These are phyloP conservation scores for Hucho hucho DNA, from an alignment of 2,113 vertebrate genomes.

Conservation along the genomic window DNA sequence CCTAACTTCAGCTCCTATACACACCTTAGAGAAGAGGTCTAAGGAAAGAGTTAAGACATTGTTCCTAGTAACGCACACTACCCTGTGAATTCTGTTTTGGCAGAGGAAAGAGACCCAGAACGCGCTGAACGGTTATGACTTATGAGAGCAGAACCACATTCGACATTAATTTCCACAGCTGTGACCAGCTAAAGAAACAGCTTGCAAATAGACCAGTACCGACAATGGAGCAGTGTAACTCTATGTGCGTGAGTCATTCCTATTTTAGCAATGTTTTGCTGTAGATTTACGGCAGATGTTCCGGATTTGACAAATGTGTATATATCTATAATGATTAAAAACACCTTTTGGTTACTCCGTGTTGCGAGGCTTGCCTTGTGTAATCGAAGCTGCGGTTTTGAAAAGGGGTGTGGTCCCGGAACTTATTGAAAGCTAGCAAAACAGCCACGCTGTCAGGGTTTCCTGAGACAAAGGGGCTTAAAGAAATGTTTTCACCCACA, in stretches of 20 bases:
- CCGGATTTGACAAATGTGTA: slow-evolving; percentile 64
- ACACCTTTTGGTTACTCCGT: slow-evolving; percentile 67
- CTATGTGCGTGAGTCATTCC: slow-evolving; percentile 66
- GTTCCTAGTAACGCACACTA: slow-evolving; percentile 58
- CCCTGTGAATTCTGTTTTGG: slow-evolving; percentile 62
- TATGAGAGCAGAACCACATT: slow-evolving; percentile 71
- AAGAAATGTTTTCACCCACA: slow-evolving; percentile 46
- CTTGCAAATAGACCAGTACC: slow-evolving; percentile 63
- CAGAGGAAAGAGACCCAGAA: slow-evolving; percentile 57
- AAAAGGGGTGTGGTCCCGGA: slow-evolving; percentile 51
- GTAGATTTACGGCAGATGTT: slow-evolving; percentile 68
- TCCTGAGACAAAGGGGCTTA: slow-evolving; percentile 52
- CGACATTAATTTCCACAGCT: slow-evolving; percentile 76
- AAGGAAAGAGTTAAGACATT: slow-evolving; percentile 50
- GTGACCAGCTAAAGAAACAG: slow-evolving; percentile 73
- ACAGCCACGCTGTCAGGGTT: slow-evolving; percentile 54
- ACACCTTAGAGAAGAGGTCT: slow-evolving; percentile 33
- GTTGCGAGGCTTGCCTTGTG: slow-evolving; percentile 62
- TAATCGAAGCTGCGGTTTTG: slow-evolving; percentile 61
- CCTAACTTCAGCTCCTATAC: slow-evolving; percentile 31
- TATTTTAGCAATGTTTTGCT: slow-evolving; percentile 73
- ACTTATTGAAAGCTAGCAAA: slow-evolving; percentile 61
- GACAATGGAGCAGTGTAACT: slow-evolving; percentile 63
- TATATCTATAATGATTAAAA: slow-evolving; percentile 76
- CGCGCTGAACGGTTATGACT: slow-evolving; percentile 70